Conservation (phyloP, 2,797 vertebrate species). For the Halcyon smyrnensis region DNA sequence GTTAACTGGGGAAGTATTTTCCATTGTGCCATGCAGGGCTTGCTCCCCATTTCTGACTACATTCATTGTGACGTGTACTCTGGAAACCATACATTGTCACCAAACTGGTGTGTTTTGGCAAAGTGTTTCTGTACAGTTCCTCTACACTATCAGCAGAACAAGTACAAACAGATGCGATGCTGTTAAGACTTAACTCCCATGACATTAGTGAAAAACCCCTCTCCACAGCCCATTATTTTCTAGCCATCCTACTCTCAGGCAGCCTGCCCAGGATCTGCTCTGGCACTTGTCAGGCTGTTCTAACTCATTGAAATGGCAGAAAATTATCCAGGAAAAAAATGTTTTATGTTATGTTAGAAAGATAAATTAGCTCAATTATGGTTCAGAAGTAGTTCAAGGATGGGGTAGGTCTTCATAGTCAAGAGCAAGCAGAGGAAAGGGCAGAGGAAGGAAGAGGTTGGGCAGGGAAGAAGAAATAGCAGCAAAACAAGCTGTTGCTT, state of each 20-base stretch:
- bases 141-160: not conserved
- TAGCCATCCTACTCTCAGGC: not conserved
- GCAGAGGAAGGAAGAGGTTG: not conserved
- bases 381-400: not conserved
- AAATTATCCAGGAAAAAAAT: not conserved
- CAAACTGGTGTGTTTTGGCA: not conserved
- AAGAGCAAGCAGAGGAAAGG: not conserved
- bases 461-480: not conserved
- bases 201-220: not conserved
- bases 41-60: not conserved
- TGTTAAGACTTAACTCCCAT: rapidly evolving
- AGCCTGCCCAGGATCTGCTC: not conserved
- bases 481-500: not conserved
- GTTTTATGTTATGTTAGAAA: not conserved
- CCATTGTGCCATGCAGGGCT: not conserved
- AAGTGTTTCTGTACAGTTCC: not conserved
- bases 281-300: not conserved
- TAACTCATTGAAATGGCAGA: not conserved
- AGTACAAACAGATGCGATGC: not conserved
- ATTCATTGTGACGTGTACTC: not conserved
- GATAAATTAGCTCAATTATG: not conserved
- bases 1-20: not conserved
- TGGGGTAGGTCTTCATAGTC: not conserved
- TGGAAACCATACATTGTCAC: not conserved
- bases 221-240: not conserved